Conservation (phyloP, 2,888 invertebrate species). For the Eristalinus aeneus region DNA sequence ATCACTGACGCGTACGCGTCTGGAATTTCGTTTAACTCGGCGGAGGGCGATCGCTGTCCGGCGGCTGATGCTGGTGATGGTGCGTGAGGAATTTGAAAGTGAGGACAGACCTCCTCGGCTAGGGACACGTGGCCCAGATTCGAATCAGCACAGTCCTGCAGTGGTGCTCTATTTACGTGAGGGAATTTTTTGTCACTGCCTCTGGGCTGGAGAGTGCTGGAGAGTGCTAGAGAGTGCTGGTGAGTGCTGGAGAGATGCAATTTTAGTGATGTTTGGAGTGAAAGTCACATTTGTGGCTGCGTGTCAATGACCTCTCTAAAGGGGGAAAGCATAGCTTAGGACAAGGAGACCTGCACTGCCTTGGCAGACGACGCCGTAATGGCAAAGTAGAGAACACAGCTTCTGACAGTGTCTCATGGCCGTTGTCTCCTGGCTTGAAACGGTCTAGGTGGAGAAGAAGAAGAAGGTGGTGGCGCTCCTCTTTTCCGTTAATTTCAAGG, state of each 20-base stretch:
- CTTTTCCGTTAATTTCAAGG: no score
- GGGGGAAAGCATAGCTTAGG: not conserved
- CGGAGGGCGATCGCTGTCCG: constrained; percentile 3
- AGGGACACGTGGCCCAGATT: not conserved
- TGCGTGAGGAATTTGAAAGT: not conserved
- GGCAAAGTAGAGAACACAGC: no score
- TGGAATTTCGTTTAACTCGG: constrained; percentile 44
- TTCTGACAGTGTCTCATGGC: no score
- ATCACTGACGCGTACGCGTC: constrained; percentile 48
- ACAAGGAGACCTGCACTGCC: not conserved
- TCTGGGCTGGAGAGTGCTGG: no score
- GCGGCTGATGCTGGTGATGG: not conserved
- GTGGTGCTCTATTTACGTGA: not conserved
- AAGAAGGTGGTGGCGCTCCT: no score
- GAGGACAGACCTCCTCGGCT: not conserved
- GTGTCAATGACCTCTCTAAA: not conserved
- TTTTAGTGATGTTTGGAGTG: not conserved
- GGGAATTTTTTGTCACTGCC: not conserved
- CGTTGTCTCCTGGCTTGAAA: no score
- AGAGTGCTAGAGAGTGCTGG: no score
- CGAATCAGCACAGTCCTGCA: not conserved
- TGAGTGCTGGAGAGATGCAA: not conserved
- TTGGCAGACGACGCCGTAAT: no score
- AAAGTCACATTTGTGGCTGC: not conserved
- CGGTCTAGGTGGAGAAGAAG: no score